A percentile compares a stretch with the other conserved stretches of the same genome.
Conservation (phyloP, 2,888 invertebrate genomes). For the Coenonympha arcania region DNA sequence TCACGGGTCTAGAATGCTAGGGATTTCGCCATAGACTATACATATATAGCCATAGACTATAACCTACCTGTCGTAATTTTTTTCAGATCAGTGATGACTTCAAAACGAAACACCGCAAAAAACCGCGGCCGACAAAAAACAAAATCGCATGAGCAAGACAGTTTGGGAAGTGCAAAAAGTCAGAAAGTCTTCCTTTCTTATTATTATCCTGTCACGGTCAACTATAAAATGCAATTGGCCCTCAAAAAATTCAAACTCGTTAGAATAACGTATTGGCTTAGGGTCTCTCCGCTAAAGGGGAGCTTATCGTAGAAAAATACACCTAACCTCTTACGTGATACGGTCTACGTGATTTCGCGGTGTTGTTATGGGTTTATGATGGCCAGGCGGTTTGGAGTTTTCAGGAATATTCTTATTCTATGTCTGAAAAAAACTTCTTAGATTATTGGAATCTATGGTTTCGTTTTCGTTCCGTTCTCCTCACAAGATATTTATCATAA, state of each 20-base stretch:
- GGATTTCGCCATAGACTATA: no score
- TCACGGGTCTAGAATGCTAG: no score
- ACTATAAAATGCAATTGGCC: slow-evolving; percentile 73
- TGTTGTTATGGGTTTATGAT: slow-evolving; percentile 21
- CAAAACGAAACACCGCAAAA: slow-evolving; percentile 42
- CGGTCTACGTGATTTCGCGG: slow-evolving; percentile 20
- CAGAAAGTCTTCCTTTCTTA: slow-evolving; percentile 58
- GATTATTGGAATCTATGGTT: no score
- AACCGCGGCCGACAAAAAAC: slow-evolving; percentile 41
- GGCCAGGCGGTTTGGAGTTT: not conserved
- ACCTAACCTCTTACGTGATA: slow-evolving; percentile 17
- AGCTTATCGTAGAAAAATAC: slow-evolving; percentile 6
- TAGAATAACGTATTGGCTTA: slow-evolving; percentile 44
- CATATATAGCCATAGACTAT: no score
- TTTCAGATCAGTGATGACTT: slow-evolving; percentile 22
- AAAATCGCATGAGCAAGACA: slow-evolving; percentile 54
- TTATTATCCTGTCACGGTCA: slow-evolving; percentile 73
- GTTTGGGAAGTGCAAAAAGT: slow-evolving; percentile 35
- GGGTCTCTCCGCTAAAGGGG: slow-evolving; percentile 6
- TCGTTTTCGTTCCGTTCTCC: no score
- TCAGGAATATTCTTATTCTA: not conserved
- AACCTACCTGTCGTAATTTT: no score
- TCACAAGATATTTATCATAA: no score
- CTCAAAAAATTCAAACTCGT: slow-evolving; percentile 61
- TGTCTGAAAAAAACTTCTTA: no score